phyloP scores from a whole-genome alignment of 2,113 vertebrate species.

The Apodemus speciosus region DNA sequence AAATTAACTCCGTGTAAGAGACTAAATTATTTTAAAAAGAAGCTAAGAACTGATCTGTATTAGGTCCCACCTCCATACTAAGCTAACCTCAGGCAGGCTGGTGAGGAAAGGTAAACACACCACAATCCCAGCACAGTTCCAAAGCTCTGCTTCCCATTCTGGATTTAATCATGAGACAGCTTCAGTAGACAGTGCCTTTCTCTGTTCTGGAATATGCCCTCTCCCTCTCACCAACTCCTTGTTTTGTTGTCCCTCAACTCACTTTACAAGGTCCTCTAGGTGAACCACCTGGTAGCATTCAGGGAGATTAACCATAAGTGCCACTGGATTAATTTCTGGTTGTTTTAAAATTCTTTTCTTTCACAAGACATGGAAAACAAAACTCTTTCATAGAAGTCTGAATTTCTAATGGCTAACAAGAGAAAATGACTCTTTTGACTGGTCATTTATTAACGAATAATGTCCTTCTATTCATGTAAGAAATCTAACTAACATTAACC shows the following conservation, averaged over 20 bases:
- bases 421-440: conserved; percentile 7
- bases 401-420: conserved; percentile 39
- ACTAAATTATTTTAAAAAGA: not conserved
- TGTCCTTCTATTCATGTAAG: conserved; percentile 3
- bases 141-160: not conserved
- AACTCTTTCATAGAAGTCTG: not conserved
- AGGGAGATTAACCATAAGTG: not conserved
- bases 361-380: not conserved
- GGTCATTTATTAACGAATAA: conserved; percentile 2
- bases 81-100: not conserved
- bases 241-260: not conserved
- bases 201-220: not conserved
- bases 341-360: conserved; percentile 4
- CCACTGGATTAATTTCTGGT: conserved; percentile 42
- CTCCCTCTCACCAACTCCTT: no score
- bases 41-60: not conserved
- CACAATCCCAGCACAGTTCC: not conserved
- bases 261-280: not conserved
- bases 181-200: not conserved
- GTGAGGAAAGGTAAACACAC: fast-evolving
- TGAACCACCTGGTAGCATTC: not conserved
- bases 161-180: not conserved
- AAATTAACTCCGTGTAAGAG: not conserved
- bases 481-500: conserved; percentile 54
- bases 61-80: not conserved